Evolutionary conservation across 1,140 invertebrate species (phyloP), one percentile per base, ranked within the genome.

Genomic region (Zaprionus africanus): DNA sequence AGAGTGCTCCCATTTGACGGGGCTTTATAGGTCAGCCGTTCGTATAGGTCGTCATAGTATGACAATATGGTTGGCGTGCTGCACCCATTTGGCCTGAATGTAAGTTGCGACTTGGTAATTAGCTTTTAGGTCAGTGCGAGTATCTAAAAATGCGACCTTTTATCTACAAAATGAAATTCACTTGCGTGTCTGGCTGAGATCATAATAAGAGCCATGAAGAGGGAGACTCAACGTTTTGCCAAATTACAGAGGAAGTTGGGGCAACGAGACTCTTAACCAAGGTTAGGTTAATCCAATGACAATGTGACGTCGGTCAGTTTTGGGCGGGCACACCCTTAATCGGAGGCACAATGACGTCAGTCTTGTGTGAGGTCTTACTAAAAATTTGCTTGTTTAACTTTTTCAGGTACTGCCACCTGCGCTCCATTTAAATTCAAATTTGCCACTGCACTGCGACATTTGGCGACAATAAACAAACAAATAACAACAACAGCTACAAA

Each of bases 51-150:
- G 36, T 49, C 60, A 64, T 26, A 41, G 54, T 46, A 17, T 43
- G 56, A 60, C 13, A 15, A n/a, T 31, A 54, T 13, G 19, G 26
- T 3, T n/a, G 38, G 26, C 36, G 62, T 38, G 64, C 73, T 71
- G 67, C 73, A 71, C 73, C 73, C 67, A 59, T 26, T 71, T 70
- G 60, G 67, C 67, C 36, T 34, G 26, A 59, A 68, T 61, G 36
- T 49, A 31, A 57, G n/a, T 58, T 34, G 38, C n/a, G 31, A 31
- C 15, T 59, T 66, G 70, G 57, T 69, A 71, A 76, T 76, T 76
- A 76, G 56, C 54, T 65, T 76, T 76, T 71, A 59, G 73, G 73
- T 64, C 67, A 76, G 41, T 26, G 43, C 60, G 60, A 63, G 63
- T 66, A 73, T 67, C 63, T 73, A 65, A 58, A 68, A n/a, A 38